Evolutionary conservation across 2,113 vertebrate genomes (phyloP).

Genomic region (Scytalopus superciliaris): DNA sequence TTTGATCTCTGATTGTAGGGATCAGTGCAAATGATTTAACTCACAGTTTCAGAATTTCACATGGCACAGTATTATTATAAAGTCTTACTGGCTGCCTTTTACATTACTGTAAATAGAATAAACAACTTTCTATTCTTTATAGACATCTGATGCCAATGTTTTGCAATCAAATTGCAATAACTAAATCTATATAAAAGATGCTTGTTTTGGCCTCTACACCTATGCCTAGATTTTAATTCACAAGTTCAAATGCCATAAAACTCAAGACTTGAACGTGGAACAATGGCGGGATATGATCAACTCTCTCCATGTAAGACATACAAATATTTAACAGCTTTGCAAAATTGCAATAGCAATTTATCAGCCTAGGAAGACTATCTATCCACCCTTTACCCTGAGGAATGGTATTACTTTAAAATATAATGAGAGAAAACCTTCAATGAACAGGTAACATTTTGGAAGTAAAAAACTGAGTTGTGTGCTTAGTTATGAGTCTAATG

Average conservation of each 20-base stretch:
- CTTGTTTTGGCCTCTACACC: conserved; percentile 28
- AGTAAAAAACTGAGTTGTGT: neutral
- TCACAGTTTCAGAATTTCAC: conserved; percentile 39
- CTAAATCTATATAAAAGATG: neutral
- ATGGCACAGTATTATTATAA: neutral
- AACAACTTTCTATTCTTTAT: neutral
- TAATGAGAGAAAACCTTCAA: neutral
- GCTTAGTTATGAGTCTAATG: neutral
- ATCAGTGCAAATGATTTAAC: conserved; percentile 32
- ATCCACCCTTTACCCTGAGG: conserved; percentile 45
- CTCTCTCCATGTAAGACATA: conserved; percentile 9
- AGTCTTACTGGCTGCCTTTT: neutral
- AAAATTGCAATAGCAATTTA: conserved; percentile 26
- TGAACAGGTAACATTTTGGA: neutral
- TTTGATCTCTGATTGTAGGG: conserved; percentile 7
- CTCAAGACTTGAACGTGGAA: conserved; percentile 56
- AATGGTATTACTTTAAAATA: neutral
- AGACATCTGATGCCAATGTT: neutral
- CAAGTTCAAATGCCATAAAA: conserved; percentile 21
- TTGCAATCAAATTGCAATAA: conserved; percentile 3
- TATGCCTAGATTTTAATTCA: conserved; percentile 33
- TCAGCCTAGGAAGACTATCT: conserved; percentile 54
- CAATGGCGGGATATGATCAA: conserved; percentile 7
- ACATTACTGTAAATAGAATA: neutral
- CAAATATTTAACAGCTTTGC: conserved; percentile 37